Evolutionary conservation across 2,113 vertebrate genomes (phyloP).

Genomic region (Neomonachus schauinslandi): DNA sequence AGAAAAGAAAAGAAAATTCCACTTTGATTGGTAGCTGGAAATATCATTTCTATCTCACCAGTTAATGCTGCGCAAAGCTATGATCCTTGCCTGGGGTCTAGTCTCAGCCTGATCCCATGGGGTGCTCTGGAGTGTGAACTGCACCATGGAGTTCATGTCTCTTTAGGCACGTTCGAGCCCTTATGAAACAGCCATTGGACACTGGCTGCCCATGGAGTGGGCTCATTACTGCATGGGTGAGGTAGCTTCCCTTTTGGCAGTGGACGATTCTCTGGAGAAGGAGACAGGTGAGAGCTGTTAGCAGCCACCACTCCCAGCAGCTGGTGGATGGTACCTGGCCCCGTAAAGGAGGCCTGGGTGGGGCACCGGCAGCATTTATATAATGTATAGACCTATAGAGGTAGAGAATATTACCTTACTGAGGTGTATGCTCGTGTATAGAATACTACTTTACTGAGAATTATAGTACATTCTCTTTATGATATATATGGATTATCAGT

Average conservation of each 20-base stretch:
- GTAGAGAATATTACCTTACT: neutral
- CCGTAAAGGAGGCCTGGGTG: fast-evolving
- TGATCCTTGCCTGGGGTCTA: neutral
- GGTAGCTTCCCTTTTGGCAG: neutral
- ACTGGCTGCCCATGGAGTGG: neutral
- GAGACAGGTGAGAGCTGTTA: neutral
- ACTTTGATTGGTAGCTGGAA: neutral
- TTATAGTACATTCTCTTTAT: neutral
- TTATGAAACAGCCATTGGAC: neutral
- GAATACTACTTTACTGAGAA: neutral
- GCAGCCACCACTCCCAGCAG: neutral
- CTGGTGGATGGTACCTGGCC: neutral
- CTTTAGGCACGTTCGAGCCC: neutral
- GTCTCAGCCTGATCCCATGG: neutral
- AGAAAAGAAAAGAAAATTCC: neutral
- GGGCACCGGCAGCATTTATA: neutral
- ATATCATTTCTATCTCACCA: neutral
- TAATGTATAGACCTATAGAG: neutral
- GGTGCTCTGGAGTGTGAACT: neutral
- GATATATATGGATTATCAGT: neutral
- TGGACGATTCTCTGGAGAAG: neutral
- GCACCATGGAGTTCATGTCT: neutral
- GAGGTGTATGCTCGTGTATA: neutral
- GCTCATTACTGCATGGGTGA: neutral
- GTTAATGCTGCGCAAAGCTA: neutral